Base-by-base conservation (phyloP, 2,113 vertebrate genomes). In the Tupaia chinensis region DNA sequence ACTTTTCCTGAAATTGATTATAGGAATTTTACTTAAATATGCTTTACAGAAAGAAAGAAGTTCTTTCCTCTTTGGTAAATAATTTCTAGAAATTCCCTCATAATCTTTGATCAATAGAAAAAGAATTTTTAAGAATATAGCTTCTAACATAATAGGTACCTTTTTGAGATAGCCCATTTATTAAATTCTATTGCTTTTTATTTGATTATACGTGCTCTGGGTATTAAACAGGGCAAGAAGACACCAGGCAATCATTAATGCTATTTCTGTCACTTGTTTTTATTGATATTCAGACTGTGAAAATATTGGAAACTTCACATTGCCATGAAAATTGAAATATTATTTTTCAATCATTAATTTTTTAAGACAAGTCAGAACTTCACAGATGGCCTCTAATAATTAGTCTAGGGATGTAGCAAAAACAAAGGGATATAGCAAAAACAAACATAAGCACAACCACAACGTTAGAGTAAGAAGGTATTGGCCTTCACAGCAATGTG, bases 21-120 rank as follows among this genome's bases (percentile, higher is more conserved):
- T 10, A 72, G 4, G 0, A 9, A 8, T 10, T 93, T 63, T 96
- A 54, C 92, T 78, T 0, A 1, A 83, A 15, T 19, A 68, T 70
- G 29, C 29, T 25, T 91, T 89, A 56, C 12, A 74, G 68, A 83
- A 12, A 70, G 44, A 96, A 97, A 95, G 85, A 80, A 95, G 6
- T 73, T 34, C 9, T 89, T 95, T 97, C 87, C 27, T 94, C 19
- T 34, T 44, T 91, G 8, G 53, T 85, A 17, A 97, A 95, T n/a
- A n/a, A 92, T 91, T 81, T 95, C 19, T 72, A 92, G 32, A 96
- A 97, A 94, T 84, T 0, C 63, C 89, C 0, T 53, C 11, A 5
- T 53, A 58, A 34, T 29, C 92, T 79, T 78, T 97, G 70, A 80
- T 81, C 66, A 90, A 56, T 70, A 93, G 56, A 86, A 96, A 95